Conservation (phyloP, 2,797 vertebrate genomes). For the Thripadectes ignobilis region DNA sequence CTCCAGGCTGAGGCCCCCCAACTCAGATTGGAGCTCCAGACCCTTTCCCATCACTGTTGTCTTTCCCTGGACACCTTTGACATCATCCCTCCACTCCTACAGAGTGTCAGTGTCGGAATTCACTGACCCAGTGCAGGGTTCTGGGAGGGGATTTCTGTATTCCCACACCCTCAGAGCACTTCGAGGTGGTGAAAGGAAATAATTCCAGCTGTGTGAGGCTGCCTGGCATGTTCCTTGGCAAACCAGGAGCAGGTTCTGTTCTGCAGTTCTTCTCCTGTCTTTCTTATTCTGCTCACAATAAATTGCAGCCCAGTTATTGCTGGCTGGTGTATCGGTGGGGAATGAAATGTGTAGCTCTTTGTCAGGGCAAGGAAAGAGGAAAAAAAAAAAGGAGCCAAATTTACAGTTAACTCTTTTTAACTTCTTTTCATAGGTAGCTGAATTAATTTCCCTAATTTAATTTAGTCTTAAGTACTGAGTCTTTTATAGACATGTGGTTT, state of each 20-base stretch:
- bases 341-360: constrained; percentile 6
- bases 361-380: background rate
- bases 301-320: constrained; percentile 22
- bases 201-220: background rate
- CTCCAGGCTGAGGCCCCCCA: background rate
- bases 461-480: constrained; percentile 2
- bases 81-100: background rate
- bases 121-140: background rate
- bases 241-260: background rate
- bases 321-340: background rate
- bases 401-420: background rate
- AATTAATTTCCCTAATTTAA: constrained; percentile 30
- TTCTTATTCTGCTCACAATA: background rate
- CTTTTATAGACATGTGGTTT: constrained; percentile 38
- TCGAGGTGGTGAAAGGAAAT: background rate
- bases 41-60: background rate
- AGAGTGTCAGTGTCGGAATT: background rate
- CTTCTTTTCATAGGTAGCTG: background rate
- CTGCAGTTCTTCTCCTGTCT: background rate
- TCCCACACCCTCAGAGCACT: background rate
- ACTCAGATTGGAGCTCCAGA: background rate
- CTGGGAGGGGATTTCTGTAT: background rate
- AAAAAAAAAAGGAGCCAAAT: background rate
- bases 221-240: background rate
- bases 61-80: background rate